Conservation (phyloP, 1,140 invertebrate species). For the Myzus persicae region DNA sequence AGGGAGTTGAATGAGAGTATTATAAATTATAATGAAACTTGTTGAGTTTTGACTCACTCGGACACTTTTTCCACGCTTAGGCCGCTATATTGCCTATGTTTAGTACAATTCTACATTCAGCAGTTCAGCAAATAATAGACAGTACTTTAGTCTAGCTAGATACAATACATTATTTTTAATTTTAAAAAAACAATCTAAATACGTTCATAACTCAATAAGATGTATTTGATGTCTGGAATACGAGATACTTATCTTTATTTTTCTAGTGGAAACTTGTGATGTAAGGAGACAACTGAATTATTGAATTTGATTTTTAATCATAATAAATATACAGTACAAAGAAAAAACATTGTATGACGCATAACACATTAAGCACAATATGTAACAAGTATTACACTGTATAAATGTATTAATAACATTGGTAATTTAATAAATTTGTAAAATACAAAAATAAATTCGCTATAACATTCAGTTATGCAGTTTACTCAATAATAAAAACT, state of each 20-base stretch:
- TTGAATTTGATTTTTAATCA: slow-evolving; percentile 12
- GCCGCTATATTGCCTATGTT: no score
- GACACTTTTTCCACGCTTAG: no score
- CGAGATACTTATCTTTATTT: background rate
- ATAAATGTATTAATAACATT: slow-evolving; percentile 12
- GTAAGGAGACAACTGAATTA: background rate
- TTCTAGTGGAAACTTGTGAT: background rate
- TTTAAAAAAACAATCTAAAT: no score
- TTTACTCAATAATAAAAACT: slow-evolving; percentile 13
- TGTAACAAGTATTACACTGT: background rate
- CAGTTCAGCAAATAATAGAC: no score
- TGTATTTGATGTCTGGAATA: no score
- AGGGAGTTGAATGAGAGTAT: no score
- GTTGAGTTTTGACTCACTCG: no score
- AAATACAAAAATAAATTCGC: slow-evolving; percentile 43
- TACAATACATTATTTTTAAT: no score
- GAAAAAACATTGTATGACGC: background rate
- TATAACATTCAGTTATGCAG: background rate
- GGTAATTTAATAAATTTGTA: slow-evolving; percentile 5
- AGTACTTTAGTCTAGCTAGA: no score
- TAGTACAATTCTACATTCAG: no score
- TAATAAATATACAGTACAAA: background rate
- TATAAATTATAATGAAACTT: no score
- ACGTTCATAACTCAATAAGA: no score
- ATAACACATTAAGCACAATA: background rate